These are phyloP conservation scores for Notarius quadriscutis DNA, from an alignment of 2,113 vertebrate species.

Conservation along the genomic window DNA sequence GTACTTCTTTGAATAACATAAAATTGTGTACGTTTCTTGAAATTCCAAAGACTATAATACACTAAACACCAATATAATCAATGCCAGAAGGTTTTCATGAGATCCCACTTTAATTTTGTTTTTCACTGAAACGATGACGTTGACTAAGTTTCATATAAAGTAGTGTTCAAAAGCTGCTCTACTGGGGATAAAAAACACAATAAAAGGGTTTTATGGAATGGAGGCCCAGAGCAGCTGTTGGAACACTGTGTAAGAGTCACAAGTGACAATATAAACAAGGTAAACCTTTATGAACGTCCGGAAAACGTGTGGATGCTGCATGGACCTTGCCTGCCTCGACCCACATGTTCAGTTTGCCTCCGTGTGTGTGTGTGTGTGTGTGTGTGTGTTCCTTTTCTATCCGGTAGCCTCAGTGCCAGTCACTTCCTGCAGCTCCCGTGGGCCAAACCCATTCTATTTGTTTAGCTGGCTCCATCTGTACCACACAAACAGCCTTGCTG, in stretches of 20 bases:
- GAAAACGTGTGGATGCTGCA: slow-evolving; percentile 53
- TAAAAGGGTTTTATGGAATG: slow-evolving; percentile 44
- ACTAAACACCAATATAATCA: slow-evolving; percentile 18
- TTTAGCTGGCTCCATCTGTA: slow-evolving; percentile 32
- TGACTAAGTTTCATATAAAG: slow-evolving; percentile 18
- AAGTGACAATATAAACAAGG: slow-evolving; percentile 49
- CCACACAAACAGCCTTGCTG: slow-evolving; percentile 41
- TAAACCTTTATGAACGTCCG: slow-evolving; percentile 56
- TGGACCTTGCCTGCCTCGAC: slow-evolving; percentile 29
- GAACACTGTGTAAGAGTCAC: slow-evolving; percentile 2
- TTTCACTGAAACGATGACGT: slow-evolving; percentile 6
- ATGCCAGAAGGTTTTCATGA: not conserved
- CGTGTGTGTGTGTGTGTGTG: not conserved
- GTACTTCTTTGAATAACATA: not conserved
- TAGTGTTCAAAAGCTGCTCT: slow-evolving; percentile 33
- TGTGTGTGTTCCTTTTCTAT: slow-evolving; percentile 23
- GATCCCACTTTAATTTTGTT: slow-evolving; percentile 33
- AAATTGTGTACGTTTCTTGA: not conserved
- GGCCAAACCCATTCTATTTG: slow-evolving; percentile 33
- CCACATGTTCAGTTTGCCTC: slow-evolving; percentile 46
- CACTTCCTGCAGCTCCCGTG: not conserved
- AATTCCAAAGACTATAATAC: not conserved
- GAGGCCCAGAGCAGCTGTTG: slow-evolving; percentile 30
- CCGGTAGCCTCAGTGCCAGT: slow-evolving; percentile 14
- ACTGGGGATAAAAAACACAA: slow-evolving; percentile 44